Evolutionary conservation across 1,140 invertebrate genomes (phyloP).

Genomic region (Stegodyphus mimosarum): DNA sequence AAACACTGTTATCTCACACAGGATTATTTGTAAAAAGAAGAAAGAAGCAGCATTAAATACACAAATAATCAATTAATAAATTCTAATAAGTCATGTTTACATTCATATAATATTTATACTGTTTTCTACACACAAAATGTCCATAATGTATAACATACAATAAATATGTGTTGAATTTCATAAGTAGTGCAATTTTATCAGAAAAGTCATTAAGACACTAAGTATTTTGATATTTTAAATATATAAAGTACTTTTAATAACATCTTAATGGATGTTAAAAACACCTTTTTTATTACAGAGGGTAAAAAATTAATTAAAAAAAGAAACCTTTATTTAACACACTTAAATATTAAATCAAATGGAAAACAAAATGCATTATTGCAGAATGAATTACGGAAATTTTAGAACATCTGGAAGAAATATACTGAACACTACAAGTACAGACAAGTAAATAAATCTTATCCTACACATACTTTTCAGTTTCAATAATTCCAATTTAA

Average conservation of each 20-base stretch:
- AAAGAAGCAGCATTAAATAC: no score
- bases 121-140: not conserved
- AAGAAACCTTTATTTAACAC: no score
- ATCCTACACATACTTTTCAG: constrained; percentile 22
- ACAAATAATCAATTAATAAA: no score
- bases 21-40: no score
- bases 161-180: not conserved
- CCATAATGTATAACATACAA: not conserved
- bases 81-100: not conserved
- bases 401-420: constrained; percentile 1
- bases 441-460: constrained; percentile 23
- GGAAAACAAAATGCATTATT: no score
- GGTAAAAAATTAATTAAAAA: no score
- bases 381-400: constrained; percentile 23
- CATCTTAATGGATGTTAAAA: not conserved
- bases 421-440: constrained; percentile 29
- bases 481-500: constrained; percentile 28
- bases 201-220: no score
- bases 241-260: no score
- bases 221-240: no score
- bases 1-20: no score
- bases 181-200: not conserved
- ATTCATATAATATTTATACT: not conserved
- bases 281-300: not conserved
- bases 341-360: no score